phyloP scores from a whole-genome alignment of 2,113 vertebrate genomes.

The Lagopus leucura region DNA sequence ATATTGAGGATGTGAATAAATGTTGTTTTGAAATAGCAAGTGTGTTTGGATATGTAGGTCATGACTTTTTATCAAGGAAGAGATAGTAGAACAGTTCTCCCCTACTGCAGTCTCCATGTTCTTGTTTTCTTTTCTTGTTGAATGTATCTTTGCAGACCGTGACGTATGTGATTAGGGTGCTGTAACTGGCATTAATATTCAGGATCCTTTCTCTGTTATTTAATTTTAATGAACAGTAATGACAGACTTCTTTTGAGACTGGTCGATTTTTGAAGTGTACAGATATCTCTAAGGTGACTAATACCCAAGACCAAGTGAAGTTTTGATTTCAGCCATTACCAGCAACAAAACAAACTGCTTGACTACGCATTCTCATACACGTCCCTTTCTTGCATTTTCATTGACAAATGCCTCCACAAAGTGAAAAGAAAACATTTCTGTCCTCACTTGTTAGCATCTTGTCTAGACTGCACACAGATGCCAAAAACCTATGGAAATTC shows the following conservation, averaged over 20 bases:
- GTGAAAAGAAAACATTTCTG: background rate
- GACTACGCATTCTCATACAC: background rate
- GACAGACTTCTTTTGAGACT: background rate
- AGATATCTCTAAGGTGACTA: background rate
- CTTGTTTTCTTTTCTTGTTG: background rate
- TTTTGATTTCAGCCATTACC: background rate
- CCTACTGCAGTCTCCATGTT: background rate
- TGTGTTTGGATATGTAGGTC: background rate
- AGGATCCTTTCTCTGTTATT: background rate
- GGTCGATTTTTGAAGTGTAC: background rate
- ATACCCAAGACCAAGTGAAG: background rate
- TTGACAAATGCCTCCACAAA: background rate
- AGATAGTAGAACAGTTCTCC: background rate
- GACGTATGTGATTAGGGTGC: background rate
- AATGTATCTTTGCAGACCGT: background rate
- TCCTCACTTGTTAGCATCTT: background rate
- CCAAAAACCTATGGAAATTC: background rate
- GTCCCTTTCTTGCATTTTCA: background rate
- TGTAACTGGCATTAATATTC: background rate
- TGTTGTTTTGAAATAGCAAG: background rate
- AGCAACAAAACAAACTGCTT: background rate
- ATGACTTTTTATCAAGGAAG: background rate
- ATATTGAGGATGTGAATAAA: background rate
- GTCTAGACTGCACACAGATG: background rate
- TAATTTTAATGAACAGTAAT: background rate